Base-by-base conservation (phyloP, 2,797 vertebrate genomes). In the Acridotheres tristis region DNA sequence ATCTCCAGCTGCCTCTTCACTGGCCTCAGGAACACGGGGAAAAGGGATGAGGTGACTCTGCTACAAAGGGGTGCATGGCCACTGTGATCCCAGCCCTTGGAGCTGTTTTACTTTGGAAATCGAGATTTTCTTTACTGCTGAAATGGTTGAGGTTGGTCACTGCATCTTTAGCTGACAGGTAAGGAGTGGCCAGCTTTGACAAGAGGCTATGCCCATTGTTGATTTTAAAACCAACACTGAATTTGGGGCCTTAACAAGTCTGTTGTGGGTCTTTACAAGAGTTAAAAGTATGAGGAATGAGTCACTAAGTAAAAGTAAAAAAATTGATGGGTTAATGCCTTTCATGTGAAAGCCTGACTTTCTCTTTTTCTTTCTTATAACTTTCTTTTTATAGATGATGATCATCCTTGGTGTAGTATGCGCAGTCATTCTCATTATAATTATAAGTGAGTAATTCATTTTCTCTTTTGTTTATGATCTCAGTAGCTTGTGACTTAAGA, bases 341-440 rank as follows among this genome's bases (percentile, higher is more conserved):
- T 86, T 42, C 27, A 16, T 51, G 47, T 76, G 71, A 82, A 95
- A 93, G 84, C 23, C 63, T 96, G 78, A 93, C 87, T 89, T 67
- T 78, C 50, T 94, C 9, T 94, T 85, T 88, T 90, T 96, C 73
- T 88, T 65, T 74, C 73, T 92, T 58, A 5, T 75, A 86, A 91
- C 61, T 93, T 91, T 92, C 68, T 96, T 90, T 96, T 84, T 90
- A 53, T 87, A 98, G 97, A 98, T 98, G 97, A 97, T 98, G 97
- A 97, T 98, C 90, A 98, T 98, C 92, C 95, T 97, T 74, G 97
- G 97, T 92, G 94, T 97, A 93, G 94, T 97, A 95, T 97, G 97
- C 61, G 94, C 97, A 87, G 74, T 97, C 95, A 95, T 98, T 96
- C 96, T 98, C 95, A 97, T 98, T 96, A 97, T 98, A 97, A 96